These are phyloP conservation scores for Aphyosemion australe DNA, from an alignment of 2,113 vertebrate genomes.

Conservation along the genomic window DNA sequence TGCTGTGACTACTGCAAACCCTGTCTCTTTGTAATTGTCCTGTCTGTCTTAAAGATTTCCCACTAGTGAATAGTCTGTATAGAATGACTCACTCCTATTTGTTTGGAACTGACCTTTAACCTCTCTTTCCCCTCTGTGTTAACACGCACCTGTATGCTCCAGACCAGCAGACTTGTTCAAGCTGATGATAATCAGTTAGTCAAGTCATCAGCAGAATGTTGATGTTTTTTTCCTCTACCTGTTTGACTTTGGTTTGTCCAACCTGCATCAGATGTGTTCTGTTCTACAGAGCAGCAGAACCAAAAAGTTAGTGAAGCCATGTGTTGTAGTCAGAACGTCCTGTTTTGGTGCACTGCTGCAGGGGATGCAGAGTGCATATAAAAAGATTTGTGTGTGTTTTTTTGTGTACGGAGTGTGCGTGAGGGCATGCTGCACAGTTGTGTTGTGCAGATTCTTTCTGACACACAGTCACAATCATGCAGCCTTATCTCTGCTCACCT, in stretches of 20 bases:
- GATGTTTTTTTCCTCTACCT: no score
- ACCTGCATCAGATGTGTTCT: background rate
- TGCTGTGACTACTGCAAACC: no score
- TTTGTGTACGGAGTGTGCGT: slow-evolving; percentile 1
- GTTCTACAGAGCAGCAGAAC: slow-evolving; percentile 2
- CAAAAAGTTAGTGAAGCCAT: background rate
- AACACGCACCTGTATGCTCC: no score
- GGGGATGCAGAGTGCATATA: slow-evolving; percentile 36
- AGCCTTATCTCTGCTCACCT: slow-evolving; percentile 78
- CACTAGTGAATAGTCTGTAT: no score
- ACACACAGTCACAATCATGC: slow-evolving; percentile 76
- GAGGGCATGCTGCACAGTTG: slow-evolving; percentile 40
- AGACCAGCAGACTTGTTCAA: no score
- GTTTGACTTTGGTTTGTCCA: background rate
- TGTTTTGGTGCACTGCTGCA: slow-evolving; percentile 37
- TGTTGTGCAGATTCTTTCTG: slow-evolving; percentile 70
- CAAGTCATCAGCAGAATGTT: no score
- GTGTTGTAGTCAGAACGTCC: background rate
- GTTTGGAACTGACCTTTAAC: no score
- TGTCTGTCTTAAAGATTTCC: no score
- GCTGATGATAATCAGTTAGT: no score
- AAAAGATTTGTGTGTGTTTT: slow-evolving; percentile 18
- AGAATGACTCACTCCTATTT: no score
- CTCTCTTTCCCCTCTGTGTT: no score
- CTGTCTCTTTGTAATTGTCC: no score